Evolutionary conservation across 2,797 vertebrate species (phyloP).

Genomic region (Selene dorsalis): DNA sequence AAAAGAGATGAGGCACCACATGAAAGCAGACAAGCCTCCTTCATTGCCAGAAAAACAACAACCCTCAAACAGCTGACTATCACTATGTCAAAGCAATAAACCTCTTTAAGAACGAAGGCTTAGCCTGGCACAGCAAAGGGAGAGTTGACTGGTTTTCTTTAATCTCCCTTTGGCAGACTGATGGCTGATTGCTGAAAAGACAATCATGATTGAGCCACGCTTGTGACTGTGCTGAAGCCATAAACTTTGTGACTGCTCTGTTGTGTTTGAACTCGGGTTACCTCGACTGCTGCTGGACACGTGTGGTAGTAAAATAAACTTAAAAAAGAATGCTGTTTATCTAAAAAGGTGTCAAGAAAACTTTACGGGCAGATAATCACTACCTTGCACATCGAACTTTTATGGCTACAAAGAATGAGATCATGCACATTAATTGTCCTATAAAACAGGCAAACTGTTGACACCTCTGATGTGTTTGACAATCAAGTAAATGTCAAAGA

Average conservation of each 20-base stretch:
- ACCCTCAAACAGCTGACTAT: background rate
- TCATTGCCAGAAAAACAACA: background rate
- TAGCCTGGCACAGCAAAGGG: background rate
- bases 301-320: background rate
- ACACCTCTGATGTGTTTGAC: constrained; percentile 6
- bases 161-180: background rate
- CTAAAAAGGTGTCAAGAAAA: background rate
- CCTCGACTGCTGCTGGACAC: constrained; percentile 8
- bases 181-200: background rate
- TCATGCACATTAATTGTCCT: background rate
- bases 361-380: constrained; percentile 19
- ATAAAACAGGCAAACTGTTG: background rate
- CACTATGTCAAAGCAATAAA: background rate
- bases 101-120: background rate
- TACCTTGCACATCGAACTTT: constrained; percentile 2
- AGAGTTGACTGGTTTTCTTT: background rate
- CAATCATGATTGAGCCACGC: background rate
- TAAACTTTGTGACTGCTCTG: background rate
- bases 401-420: constrained; percentile 26
- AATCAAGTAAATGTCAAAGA: background rate
- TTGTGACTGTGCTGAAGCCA: background rate
- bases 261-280: background rate
- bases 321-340: background rate
- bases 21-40: constrained; percentile 9
- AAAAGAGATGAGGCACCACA: background rate